Percentiles rank a stretch among this genome's conserved stretches.
Conservation (phyloP, 2,888 invertebrate genomes). For the Pammene fasciana region DNA sequence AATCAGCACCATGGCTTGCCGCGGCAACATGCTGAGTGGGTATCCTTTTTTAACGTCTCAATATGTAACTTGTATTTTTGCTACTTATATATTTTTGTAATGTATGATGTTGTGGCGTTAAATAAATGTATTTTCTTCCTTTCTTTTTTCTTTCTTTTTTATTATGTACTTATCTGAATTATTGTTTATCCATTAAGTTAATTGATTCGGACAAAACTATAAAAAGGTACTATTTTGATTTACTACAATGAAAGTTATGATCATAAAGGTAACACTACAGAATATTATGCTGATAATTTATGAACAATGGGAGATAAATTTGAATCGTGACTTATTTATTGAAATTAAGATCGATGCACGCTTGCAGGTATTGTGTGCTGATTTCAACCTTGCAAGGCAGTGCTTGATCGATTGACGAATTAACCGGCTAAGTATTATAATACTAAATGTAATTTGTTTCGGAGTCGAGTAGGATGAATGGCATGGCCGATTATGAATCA, state of each 20-base stretch:
- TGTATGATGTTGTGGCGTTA: no score
- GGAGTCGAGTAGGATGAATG: conserved; percentile 1
- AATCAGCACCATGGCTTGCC: no score
- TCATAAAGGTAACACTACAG: conserved; percentile 7
- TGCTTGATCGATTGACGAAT: conserved; percentile 14
- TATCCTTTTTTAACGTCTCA: no score
- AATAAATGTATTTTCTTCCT: no score
- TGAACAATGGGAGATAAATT: conserved; percentile 36
- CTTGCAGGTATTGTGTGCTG: conserved; percentile 31
- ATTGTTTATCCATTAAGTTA: not conserved
- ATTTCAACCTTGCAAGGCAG: conserved; percentile 13
- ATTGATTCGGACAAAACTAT: not conserved
- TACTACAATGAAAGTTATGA: not conserved
- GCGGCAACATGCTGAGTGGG: no score
- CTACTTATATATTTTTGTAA: no score
- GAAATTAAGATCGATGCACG: conserved; percentile 21
- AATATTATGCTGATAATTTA: no score
- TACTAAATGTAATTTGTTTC: conserved; percentile 7
- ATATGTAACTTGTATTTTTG: no score
- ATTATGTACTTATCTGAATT: not conserved
- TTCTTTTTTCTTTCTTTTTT: no score
- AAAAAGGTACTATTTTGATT: not conserved
- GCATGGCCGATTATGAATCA: not conserved
- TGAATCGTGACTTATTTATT: conserved; percentile 27
- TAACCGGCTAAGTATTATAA: not conserved